phyloP scores from a whole-genome alignment of 2,888 invertebrate species.

The Scaptomyza parva region DNA sequence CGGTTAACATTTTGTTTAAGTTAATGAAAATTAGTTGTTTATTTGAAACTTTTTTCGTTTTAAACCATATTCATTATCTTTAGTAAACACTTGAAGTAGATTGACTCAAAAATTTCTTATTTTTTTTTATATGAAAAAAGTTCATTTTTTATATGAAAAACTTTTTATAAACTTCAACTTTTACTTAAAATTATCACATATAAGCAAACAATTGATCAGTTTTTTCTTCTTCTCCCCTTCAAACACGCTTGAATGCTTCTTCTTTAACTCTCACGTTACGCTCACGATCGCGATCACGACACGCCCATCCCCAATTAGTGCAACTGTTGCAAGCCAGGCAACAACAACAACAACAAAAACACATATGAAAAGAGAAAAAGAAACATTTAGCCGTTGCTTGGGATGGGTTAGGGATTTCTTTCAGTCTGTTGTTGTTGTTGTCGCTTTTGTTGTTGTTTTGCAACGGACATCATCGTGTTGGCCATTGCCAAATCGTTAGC shows the following conservation, averaged over 20 bases:
- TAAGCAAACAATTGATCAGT: conserved; percentile 11
- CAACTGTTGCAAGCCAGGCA: conserved; percentile 44
- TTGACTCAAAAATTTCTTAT: too few species aligned
- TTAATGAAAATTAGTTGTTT: neutral
- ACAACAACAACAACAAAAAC: conserved; percentile 3
- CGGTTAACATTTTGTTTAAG: neutral
- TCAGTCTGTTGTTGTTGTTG: conserved; percentile 8
- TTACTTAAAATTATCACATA: neutral
- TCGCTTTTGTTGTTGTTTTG: conserved; percentile 17
- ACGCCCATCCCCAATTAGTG: conserved; percentile 53
- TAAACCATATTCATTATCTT: too few species aligned
- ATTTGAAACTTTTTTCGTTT: too few species aligned
- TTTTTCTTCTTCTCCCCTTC: neutral
- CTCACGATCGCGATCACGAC: conserved; percentile 40
- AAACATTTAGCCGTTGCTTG: conserved; percentile 49
- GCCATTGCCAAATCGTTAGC: conserved; percentile 79
- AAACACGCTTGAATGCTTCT: conserved; percentile 2
- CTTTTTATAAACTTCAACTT: too few species aligned
- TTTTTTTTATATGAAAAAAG: too few species aligned
- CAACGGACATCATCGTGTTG: conserved; percentile 51
- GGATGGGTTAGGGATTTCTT: conserved; percentile 47
- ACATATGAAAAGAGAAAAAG: conserved; percentile 35
- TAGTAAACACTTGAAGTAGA: too few species aligned
- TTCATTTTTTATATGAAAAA: too few species aligned
- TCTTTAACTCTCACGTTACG: neutral